phyloP scores from a whole-genome alignment of 2,113 vertebrate species.

The Melanerpes formicivorus region DNA sequence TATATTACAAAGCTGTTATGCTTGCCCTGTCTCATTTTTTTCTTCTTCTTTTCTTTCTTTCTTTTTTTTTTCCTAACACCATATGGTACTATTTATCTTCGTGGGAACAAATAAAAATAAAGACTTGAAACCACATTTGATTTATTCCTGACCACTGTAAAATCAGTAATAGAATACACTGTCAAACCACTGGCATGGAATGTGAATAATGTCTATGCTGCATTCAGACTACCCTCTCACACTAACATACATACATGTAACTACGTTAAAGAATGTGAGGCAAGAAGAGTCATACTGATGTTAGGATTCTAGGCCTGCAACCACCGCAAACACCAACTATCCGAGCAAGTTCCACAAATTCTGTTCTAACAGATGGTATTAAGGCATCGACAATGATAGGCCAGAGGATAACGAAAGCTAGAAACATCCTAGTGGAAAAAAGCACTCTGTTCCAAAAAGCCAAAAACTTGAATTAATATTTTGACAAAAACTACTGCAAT shows the following conservation, averaged over 20 bases:
- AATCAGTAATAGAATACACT: slow-evolving; percentile 65
- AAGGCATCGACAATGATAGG: not conserved
- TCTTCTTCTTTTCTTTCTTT: not conserved
- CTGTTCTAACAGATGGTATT: not conserved
- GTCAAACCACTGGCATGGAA: slow-evolving; percentile 67
- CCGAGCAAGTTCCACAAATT: not conserved
- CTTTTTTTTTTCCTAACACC: not conserved
- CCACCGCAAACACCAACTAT: not conserved
- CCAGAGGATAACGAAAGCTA: not conserved
- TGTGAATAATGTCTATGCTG: slow-evolving; percentile 21
- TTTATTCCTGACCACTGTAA: slow-evolving; percentile 67
- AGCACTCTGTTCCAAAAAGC: not conserved
- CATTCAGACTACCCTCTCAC: not conserved
- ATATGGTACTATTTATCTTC: slow-evolving; percentile 61
- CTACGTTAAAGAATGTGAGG: not conserved
- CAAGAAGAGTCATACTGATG: not conserved
- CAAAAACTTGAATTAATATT: not conserved
- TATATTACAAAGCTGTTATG: slow-evolving; percentile 46
- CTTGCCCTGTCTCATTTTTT: not conserved
- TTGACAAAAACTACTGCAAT: not conserved
- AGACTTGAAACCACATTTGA: slow-evolving; percentile 59
- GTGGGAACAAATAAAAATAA: slow-evolving; percentile 65
- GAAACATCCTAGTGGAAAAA: not conserved
- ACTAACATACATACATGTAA: not conserved
- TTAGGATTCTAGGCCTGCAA: not conserved